phyloP scores from a whole-genome alignment of 2,113 vertebrate species.

The Pseudorhombus dupliciocellatus region DNA sequence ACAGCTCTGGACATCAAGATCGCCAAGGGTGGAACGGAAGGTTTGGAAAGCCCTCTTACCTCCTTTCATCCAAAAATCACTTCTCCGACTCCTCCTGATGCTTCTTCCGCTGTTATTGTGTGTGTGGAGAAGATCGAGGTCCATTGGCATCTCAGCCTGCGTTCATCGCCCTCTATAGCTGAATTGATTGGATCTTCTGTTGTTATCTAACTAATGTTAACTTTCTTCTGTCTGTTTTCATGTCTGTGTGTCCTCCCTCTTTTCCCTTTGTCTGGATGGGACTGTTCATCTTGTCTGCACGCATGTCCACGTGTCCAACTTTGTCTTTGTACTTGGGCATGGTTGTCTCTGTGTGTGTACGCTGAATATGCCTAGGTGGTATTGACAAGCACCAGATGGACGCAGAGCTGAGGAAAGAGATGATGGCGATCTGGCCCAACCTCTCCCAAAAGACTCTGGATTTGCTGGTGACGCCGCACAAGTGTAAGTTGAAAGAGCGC shows the following conservation, averaged over 20 bases:
- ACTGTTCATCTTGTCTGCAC: too few relatives aligned
- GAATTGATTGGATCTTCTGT: background rate
- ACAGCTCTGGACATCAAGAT: conserved; percentile 96
- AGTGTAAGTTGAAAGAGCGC: conserved; percentile 87
- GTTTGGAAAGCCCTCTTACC: conserved; percentile 58
- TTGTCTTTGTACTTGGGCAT: conserved; percentile 36
- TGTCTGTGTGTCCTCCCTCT: conserved; percentile 59
- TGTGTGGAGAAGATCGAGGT: conserved; percentile 11
- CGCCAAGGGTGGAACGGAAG: conserved; percentile 87
- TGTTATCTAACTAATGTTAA: conserved; percentile 21
- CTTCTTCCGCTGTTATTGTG: conserved; percentile 26
- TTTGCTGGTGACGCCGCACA: conserved; percentile 94
- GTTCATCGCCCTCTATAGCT: background rate
- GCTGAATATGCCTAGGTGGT: conserved; percentile 80
- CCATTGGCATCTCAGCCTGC: conserved; percentile 6
- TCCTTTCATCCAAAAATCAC: conserved; percentile 18
- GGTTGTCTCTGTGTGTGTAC: conserved; percentile 3
- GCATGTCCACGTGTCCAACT: too few relatives aligned
- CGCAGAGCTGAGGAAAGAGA: conserved; percentile 92
- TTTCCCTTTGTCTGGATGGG: conserved; percentile 4
- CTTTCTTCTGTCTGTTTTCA: conserved; percentile 46
- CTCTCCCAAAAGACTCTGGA: conserved; percentile 94
- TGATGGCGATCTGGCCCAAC: conserved; percentile 98
- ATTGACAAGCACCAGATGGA: conserved; percentile 98
- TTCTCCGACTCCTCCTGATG: conserved; percentile 32